A percentile compares a stretch with the other conserved stretches of the same genome.
These are phyloP conservation scores for Sorex maritimensis DNA, from an alignment of 2,797 vertebrate species.

Conservation along the genomic window DNA sequence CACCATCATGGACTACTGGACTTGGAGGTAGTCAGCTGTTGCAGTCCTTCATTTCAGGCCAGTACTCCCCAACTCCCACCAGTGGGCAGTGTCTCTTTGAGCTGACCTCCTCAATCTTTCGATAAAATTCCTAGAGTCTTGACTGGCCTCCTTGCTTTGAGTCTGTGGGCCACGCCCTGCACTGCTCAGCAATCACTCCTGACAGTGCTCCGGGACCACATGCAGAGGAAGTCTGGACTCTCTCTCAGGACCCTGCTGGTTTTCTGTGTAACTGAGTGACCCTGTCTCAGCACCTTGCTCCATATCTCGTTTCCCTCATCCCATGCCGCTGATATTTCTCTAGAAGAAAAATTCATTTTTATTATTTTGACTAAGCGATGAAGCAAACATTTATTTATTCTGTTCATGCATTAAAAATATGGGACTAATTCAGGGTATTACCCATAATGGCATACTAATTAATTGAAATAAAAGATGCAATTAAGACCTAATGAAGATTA, in stretches of 20 bases:
- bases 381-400: neutral
- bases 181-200: too few species aligned
- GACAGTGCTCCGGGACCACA: too few species aligned
- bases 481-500: constrained; percentile 8
- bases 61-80: too few species aligned
- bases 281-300: neutral
- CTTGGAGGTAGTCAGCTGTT: too few species aligned
- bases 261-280: neutral
- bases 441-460: neutral
- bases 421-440: neutral
- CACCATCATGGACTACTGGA: too few species aligned
- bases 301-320: too few species aligned
- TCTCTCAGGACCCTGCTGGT: too few species aligned
- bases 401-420: constrained; percentile 56
- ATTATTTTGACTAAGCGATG: too few species aligned
- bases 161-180: too few species aligned
- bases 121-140: neutral
- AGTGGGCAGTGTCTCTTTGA: neutral
- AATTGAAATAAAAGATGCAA: neutral
- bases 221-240: too few species aligned
- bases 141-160: neutral
- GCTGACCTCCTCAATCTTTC: neutral
- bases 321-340: neutral
- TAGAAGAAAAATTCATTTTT: neutral
- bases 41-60: too few species aligned